phyloP scores from a whole-genome alignment of 2,797 vertebrate species.

The Sylvilagus floridanus region DNA sequence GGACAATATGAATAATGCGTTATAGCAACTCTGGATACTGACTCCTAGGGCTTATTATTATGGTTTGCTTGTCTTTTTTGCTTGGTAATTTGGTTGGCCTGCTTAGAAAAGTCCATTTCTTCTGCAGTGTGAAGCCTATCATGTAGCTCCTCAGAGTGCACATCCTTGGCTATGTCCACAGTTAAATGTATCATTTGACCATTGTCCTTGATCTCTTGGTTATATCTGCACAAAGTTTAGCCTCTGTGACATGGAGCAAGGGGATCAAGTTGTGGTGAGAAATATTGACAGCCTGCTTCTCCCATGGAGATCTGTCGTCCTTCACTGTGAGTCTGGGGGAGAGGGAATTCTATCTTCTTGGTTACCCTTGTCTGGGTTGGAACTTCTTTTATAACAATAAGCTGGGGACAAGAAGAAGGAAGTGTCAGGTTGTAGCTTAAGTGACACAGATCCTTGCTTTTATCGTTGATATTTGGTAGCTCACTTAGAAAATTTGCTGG shows the following conservation, averaged over 20 bases:
- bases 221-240: background rate
- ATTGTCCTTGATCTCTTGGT: background rate
- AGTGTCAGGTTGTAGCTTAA: background rate
- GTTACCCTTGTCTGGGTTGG: background rate
- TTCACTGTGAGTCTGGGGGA: background rate
- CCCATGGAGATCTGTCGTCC: background rate
- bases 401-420: background rate
- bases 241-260: background rate
- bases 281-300: background rate
- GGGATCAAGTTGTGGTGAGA: background rate
- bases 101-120: background rate
- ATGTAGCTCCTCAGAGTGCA: background rate
- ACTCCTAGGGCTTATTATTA: background rate
- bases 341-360: background rate
- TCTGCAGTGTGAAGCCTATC: background rate
- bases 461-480: background rate
- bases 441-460: background rate
- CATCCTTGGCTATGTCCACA: background rate
- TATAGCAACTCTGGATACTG: background rate
- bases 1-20: background rate
- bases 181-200: background rate
- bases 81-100: background rate
- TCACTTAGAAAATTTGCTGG: background rate
- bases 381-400: background rate
- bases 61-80: background rate